Percentiles rank a stretch among this genome's conserved stretches.
phyloP scores from a whole-genome alignment of 1,140 invertebrate species.

The Maniola jurtina region DNA sequence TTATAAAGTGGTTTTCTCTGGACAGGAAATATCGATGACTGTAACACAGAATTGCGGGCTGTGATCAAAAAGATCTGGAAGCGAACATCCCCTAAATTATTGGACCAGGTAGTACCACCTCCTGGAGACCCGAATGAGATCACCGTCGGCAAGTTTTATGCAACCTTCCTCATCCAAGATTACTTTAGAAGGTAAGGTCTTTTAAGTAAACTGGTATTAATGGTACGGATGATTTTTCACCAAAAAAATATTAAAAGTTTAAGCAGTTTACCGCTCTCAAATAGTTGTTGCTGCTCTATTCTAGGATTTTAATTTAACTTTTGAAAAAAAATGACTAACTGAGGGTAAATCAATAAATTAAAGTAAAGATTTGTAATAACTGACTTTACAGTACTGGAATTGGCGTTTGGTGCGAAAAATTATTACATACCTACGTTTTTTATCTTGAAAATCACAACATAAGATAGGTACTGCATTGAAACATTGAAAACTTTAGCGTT shows the following conservation, averaged over 20 bases:
- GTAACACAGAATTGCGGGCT: slow-evolving; percentile 95
- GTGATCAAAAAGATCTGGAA: slow-evolving; percentile 99
- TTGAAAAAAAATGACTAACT: too few relatives aligned
- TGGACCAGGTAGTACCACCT: slow-evolving; percentile 99
- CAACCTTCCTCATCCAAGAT: slow-evolving; percentile 99
- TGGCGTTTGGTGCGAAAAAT: background rate
- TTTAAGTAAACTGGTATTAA: background rate
- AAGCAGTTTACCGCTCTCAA: too few relatives aligned
- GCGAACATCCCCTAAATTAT: slow-evolving; percentile 94
- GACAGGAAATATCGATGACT: slow-evolving; percentile 82
- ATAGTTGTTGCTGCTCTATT: background rate
- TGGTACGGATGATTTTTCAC: too few relatives aligned
- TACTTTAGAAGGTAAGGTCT: slow-evolving; percentile 90
- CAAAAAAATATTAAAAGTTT: too few relatives aligned
- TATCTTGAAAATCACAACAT: too few relatives aligned
- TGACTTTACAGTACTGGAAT: background rate
- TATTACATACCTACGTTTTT: too few relatives aligned
- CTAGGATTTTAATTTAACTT: background rate
- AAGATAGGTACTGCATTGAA: too few relatives aligned
- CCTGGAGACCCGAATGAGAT: slow-evolving; percentile 99
- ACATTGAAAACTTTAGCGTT: too few relatives aligned
- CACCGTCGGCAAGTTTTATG: slow-evolving; percentile 99
- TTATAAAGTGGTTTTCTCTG: background rate
- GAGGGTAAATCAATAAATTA: background rate
- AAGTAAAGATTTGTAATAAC: background rate